A percentile compares a stretch with the other conserved stretches of the same genome.
These are phyloP conservation scores for Halictus rubicundus DNA, from an alignment of 1,140 invertebrate species.

Conservation along the genomic window DNA sequence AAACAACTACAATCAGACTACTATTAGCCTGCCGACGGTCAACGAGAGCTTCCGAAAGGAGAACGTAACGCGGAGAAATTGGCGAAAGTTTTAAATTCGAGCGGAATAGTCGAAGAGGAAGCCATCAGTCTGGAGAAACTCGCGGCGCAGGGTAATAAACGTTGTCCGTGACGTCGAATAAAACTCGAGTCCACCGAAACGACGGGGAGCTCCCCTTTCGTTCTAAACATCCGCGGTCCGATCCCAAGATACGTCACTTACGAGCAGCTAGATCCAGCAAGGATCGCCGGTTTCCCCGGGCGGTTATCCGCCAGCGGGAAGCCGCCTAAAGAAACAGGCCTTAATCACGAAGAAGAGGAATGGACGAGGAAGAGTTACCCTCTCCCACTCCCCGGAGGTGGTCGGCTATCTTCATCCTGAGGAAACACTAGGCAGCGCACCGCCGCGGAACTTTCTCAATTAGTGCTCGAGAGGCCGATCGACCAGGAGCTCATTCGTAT, in stretches of 20 bases:
- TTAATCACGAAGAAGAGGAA: conserved; percentile 55
- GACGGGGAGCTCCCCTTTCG: background rate
- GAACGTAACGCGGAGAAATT: too few relatives aligned
- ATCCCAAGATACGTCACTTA: background rate
- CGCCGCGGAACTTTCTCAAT: conserved; percentile 68
- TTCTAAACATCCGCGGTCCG: background rate
- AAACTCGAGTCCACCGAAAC: background rate
- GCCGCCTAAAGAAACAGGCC: conserved; percentile 32
- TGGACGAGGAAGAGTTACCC: conserved; percentile 17
- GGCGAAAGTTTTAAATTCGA: too few relatives aligned
- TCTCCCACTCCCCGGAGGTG: too few relatives aligned
- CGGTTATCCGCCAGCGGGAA: background rate
- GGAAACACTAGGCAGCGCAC: conserved; percentile 31
- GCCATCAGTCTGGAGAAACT: background rate
- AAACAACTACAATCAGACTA: too few relatives aligned
- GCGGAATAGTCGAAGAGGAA: too few relatives aligned
- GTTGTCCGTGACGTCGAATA: background rate
- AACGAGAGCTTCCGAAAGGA: too few relatives aligned
- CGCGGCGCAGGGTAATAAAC: background rate
- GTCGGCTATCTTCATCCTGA: conserved; percentile 46
- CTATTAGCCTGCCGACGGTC: too few relatives aligned
- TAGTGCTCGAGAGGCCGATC: conserved; percentile 62
- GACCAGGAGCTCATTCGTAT: conserved; percentile 67
- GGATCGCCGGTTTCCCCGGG: background rate
- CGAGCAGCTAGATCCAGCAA: background rate